phyloP scores from a whole-genome alignment of 2,113 vertebrate species.

The Chloroceryle aenea region DNA sequence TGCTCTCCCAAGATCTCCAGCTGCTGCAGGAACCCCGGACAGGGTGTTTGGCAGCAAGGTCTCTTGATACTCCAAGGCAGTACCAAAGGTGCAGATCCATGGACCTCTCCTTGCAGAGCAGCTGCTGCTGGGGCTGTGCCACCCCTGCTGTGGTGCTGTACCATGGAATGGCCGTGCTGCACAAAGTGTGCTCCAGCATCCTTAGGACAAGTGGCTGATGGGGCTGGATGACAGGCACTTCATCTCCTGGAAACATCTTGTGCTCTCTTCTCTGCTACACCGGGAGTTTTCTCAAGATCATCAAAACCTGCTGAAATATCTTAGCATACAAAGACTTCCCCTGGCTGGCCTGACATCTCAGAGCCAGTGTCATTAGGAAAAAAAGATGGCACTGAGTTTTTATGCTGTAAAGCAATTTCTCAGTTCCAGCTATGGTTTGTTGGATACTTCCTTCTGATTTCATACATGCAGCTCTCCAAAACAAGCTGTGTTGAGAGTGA shows the following conservation, averaged over 20 bases:
- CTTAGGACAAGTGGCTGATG: neutral
- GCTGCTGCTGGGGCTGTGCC: neutral
- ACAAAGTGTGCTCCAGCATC: neutral
- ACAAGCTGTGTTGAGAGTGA: neutral
- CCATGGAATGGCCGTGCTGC: accelerated
- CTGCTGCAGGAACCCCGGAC: accelerated
- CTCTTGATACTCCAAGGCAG: neutral
- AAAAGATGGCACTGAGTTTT: neutral
- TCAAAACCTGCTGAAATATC: neutral
- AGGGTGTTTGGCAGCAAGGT: accelerated
- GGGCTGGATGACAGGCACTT: neutral
- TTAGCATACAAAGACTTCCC: neutral
- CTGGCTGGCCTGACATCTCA: neutral
- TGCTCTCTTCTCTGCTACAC: neutral
- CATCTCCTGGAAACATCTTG: neutral
- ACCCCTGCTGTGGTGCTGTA: neutral
- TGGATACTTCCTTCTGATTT: neutral
- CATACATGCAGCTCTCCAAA: neutral
- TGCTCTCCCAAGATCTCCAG: neutral
- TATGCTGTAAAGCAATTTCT: neutral
- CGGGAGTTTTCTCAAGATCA: accelerated
- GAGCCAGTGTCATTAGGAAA: neutral
- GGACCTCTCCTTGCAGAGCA: neutral
- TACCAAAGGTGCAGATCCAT: accelerated
- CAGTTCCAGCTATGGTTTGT: neutral